These are phyloP conservation scores for Octodon degus DNA, from an alignment of 2,113 vertebrate genomes.

Conservation along the genomic window DNA sequence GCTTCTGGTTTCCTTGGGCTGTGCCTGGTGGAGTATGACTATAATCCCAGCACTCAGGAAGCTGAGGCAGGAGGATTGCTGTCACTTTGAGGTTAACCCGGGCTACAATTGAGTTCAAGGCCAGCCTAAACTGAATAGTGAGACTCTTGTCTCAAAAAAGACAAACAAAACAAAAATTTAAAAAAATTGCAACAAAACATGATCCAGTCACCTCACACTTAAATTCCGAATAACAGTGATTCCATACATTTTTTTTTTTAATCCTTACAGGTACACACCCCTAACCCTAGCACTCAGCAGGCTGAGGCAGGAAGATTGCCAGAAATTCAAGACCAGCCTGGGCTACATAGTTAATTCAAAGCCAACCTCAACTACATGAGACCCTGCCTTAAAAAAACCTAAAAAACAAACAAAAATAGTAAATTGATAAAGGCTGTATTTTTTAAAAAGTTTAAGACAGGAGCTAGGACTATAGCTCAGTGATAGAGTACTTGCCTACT, in stretches of 20 bases:
- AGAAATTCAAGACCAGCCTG: neutral
- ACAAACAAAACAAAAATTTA: neutral
- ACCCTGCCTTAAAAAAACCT: neutral
- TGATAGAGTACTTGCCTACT: neutral
- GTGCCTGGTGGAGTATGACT: neutral
- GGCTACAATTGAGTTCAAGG: neutral
- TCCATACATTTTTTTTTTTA: no score
- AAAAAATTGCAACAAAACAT: neutral
- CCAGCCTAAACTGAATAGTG: neutral
- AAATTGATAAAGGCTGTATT: accelerated
- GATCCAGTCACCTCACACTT: accelerated
- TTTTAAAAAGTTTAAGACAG: neutral
- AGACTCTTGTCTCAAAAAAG: neutral
- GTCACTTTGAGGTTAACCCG: neutral
- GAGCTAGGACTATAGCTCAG: neutral
- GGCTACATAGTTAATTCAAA: neutral
- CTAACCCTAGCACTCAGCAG: neutral
- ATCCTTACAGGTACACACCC: neutral
- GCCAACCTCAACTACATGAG: neutral
- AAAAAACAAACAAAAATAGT: neutral
- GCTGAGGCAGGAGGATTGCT: neutral
- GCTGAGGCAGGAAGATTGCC: neutral
- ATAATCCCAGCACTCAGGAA: neutral
- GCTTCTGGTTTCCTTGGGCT: neutral
- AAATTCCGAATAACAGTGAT: neutral